phyloP scores from a whole-genome alignment of 2,888 invertebrate species.

The Heteromyza rotundicornis region DNA sequence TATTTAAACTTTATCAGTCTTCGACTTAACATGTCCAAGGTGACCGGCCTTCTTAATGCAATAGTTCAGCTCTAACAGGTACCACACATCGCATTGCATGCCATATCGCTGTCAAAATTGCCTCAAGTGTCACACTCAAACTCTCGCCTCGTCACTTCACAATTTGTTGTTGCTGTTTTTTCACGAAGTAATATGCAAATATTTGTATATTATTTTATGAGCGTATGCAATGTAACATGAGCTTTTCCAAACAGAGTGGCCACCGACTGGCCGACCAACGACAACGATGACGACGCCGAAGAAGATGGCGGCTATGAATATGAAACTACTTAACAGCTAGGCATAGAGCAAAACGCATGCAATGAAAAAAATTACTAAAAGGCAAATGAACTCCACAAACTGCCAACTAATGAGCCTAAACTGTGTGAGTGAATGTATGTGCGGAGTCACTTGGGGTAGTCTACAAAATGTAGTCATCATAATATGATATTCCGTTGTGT shows the following conservation, averaged over 20 bases:
- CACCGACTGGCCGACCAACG: no score
- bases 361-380: constrained; percentile 50
- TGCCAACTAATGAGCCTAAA: background rate
- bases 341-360: constrained; percentile 32
- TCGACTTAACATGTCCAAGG: no score
- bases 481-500: no score
- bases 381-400: constrained; percentile 48
- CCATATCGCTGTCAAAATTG: constrained; percentile 27
- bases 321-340: background rate
- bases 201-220: constrained; percentile 14
- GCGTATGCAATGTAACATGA: constrained; percentile 28
- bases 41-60: background rate
- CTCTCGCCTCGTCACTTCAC: constrained; percentile 11
- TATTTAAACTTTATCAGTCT: no score
- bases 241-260: constrained; percentile 23
- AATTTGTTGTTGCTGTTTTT: constrained; percentile 1
- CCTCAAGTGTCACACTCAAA: constrained; percentile 23
- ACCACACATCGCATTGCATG: background rate
- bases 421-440: no score
- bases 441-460: no score
- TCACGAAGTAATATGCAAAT: constrained; percentile 18
- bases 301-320: background rate
- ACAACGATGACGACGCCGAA: no score
- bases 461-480: no score
- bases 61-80: constrained; percentile 3